phyloP scores from a whole-genome alignment of 30 jellyfish, hydroid and myxozoan genomes.

The Rhopilema esculentum region DNA sequence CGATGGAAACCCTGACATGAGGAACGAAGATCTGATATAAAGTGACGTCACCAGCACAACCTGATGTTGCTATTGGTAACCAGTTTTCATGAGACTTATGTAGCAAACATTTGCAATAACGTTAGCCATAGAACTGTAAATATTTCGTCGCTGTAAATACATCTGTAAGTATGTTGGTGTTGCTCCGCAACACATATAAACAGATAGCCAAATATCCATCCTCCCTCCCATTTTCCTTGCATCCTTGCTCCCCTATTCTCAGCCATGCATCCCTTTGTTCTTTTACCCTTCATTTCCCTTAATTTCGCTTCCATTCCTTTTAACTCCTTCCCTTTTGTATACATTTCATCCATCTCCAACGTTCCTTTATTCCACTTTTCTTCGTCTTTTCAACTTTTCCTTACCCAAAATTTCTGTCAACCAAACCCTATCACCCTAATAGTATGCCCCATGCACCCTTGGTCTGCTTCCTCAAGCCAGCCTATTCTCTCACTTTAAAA shows the following conservation, averaged over 20 bases:
- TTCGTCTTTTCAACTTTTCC: background rate
- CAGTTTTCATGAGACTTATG: no score
- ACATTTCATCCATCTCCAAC: background rate
- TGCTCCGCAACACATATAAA: no score
- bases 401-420: no score
- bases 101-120: no score
- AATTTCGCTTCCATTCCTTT: background rate
- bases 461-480: no score
- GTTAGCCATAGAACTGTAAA: no score
- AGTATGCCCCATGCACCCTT: no score
- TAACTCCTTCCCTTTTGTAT: background rate
- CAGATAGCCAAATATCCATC: no score
- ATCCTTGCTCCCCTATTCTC: background rate
- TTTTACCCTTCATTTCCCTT: background rate
- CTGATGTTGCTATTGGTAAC: background rate
- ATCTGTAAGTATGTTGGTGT: no score
- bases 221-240: background rate
- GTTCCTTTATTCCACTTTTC: background rate
- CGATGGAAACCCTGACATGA: slow-evolving; percentile 52
- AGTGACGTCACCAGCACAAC: background rate
- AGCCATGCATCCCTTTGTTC: background rate
- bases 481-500: no score
- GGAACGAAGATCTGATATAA: background rate
- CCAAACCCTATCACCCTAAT: no score
- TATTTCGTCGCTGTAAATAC: no score